Evolutionary conservation across 2,888 invertebrate species (phyloP).

Genomic region (Caenorhabditis virilis): DNA sequence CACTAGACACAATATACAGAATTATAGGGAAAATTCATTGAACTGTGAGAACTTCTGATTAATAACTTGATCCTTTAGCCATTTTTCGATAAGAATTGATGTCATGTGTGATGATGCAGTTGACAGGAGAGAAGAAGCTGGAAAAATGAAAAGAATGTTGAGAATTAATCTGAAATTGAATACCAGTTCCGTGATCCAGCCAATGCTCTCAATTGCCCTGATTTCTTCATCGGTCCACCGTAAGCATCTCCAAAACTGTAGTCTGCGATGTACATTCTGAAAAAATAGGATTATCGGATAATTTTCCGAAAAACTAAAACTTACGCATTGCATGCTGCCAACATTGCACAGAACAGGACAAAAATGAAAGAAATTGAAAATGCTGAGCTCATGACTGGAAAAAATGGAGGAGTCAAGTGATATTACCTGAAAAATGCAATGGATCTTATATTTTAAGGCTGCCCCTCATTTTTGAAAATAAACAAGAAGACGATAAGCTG

Average conservation of each 20-base stretch:
- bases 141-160: too few relatives aligned
- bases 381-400: too few relatives aligned
- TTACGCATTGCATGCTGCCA: slow-evolving; percentile 26
- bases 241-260: slow-evolving; percentile 31
- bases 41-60: too few relatives aligned
- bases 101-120: slow-evolving; percentile 63
- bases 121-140: slow-evolving; percentile 61
- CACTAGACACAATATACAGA: too few relatives aligned
- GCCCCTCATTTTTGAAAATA: too few relatives aligned
- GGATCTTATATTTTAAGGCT: too few relatives aligned
- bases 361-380: slow-evolving; percentile 22
- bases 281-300: background rate
- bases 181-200: slow-evolving; percentile 60
- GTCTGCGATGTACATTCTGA: slow-evolving; percentile 18
- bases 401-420: too few relatives aligned
- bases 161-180: too few relatives aligned
- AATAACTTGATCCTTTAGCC: slow-evolving; percentile 39
- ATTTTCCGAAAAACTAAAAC: slow-evolving; percentile 12
- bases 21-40: too few relatives aligned
- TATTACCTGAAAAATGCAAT: too few relatives aligned
- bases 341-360: slow-evolving; percentile 20
- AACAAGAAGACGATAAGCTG: too few relatives aligned
- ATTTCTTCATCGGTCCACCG: slow-evolving; percentile 49
- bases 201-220: slow-evolving; percentile 44
- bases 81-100: slow-evolving; percentile 55